Conservation (phyloP, 2,113 vertebrate genomes). For the Microtus ochrogaster region DNA sequence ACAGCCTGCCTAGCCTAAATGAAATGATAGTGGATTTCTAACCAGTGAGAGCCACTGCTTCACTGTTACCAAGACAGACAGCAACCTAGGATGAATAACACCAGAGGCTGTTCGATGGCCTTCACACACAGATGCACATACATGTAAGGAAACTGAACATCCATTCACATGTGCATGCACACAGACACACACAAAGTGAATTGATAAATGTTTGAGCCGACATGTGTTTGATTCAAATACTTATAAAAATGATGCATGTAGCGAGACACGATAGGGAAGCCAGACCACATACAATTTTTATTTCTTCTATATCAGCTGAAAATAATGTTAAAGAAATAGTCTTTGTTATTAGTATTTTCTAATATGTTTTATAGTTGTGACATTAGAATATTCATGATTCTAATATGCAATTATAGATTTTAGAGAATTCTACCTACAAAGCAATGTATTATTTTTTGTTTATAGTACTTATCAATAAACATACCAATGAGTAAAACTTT, state of each 20-base stretch:
- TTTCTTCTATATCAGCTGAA: background rate
- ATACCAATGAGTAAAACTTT: background rate
- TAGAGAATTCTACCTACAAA: background rate
- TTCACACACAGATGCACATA: too few relatives aligned
- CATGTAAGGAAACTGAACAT: background rate
- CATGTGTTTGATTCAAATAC: background rate
- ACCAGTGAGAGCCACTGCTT: background rate
- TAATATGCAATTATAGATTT: background rate
- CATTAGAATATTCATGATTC: background rate
- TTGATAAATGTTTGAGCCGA: background rate
- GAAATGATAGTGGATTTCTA: background rate
- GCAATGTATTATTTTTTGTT: conserved; percentile 6
- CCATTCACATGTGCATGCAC: background rate
- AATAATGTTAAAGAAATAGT: background rate
- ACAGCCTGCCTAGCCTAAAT: too few relatives aligned
- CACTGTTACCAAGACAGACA: background rate
- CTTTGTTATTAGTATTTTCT: conserved; percentile 8
- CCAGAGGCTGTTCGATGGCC: background rate
- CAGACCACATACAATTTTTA: background rate
- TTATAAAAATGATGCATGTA: background rate
- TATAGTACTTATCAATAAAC: background rate
- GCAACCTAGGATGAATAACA: background rate
- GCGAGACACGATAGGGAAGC: background rate
- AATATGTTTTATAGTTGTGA: background rate
- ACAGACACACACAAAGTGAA: background rate